Evolutionary conservation across 2,113 vertebrate genomes (phyloP), one percentile per base, ranked within the genome.

Genomic region (Entelurus aequoreus): DNA sequence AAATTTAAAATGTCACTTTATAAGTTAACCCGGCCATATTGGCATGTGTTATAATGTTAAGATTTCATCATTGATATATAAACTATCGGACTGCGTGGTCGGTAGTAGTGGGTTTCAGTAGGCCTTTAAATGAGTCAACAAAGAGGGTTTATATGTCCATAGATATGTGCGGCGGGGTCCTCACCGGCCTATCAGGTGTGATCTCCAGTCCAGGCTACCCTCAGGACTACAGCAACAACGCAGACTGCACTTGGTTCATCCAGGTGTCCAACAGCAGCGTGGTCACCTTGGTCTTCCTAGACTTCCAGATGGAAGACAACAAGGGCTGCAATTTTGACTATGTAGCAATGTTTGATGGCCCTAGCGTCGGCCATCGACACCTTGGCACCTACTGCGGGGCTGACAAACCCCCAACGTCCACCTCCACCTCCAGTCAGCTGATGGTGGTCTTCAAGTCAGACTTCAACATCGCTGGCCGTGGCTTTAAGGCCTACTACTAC

Each of bases 371-470:
- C 0, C 89, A 94, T 1, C 63, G 81, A 5, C 84, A 62, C 6
- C 81, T 94, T 63, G 92, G 90, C 5, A 93, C 88, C 71, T 95
- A 92, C 89, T 99, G 96, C 0, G 95, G 96, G 9, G 85, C 81
- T 6, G 5, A 87, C 44, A 84, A 60, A 60, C 96, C 95, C 0
- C 91, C 94, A 2, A 88, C 87, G 62, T 87, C 80, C 0, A 6
- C 93, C 71, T 95, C 95, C 9, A 90, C 91, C 5, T 79, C 89
- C 72, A 92, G 82, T 0, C 91, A 95, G 72, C 89, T 98, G 44
- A 90, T 95, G n/a, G 67, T 97, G 16, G 67, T 96, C 68, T 98
- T 99, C 88, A 98, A 94, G 77, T 99, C 96, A 0, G 96, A 99
- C 81, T 98, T 95, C 72, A 99, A 99, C 86, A 99, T 99, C 0